These are phyloP conservation scores for Ditula angustiorana DNA, from an alignment of 2,888 invertebrate species.

Conservation along the genomic window DNA sequence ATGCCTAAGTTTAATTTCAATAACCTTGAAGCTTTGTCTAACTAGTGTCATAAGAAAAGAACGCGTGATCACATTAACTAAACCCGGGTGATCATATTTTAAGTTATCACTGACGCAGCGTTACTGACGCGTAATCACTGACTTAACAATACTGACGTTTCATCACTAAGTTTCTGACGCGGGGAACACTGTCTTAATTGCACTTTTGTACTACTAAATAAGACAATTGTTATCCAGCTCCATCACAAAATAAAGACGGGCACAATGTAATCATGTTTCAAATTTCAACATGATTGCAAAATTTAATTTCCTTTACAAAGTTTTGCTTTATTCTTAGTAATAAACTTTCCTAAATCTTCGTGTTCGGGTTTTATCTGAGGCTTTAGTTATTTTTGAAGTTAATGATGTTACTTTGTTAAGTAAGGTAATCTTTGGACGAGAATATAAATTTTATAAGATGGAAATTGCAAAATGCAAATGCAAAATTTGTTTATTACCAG, in stretches of 20 bases:
- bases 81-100: too few species aligned
- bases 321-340: background rate
- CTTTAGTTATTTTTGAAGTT: slow-evolving; percentile 5
- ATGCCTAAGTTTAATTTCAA: too few species aligned
- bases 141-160: too few species aligned
- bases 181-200: background rate
- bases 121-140: too few species aligned
- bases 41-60: too few species aligned
- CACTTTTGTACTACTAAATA: background rate
- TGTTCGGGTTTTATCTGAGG: slow-evolving; percentile 3
- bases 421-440: background rate
- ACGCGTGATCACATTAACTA: too few species aligned
- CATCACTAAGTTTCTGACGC: background rate
- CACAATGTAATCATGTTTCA: background rate
- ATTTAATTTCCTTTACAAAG: slow-evolving; percentile 12
- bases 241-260: background rate
- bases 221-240: background rate
- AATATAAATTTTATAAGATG: too few species aligned
- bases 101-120: too few species aligned
- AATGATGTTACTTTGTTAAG: slow-evolving; percentile 2
- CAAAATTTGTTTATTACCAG: too few species aligned
- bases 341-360: slow-evolving; percentile 5
- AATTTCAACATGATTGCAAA: slow-evolving; percentile 3
- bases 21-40: too few species aligned
- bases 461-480: too few species aligned